Evolutionary conservation across 2,888 invertebrate species (phyloP), one percentile per base, ranked within the genome.

Genomic region (Parascotia fuliginaria): DNA sequence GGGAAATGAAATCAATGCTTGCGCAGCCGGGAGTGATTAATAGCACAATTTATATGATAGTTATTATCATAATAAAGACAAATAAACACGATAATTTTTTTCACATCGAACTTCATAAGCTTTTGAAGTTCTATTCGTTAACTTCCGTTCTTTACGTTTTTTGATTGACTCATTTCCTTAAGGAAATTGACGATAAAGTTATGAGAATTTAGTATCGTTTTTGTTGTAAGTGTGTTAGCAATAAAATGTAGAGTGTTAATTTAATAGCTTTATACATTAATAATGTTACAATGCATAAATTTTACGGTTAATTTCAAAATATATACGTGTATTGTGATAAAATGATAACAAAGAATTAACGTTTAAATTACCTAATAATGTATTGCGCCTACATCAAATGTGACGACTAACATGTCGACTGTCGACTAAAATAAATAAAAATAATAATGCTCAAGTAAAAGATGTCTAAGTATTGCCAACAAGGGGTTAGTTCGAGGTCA

Each of bases 21-120:
- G 65, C 75, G 60, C 55, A 57, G 74, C 67, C 44, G 45, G 48
- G 40, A 45, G 73, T 80, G 81, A 83, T 81, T 80, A 79, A 82
- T 81, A 74, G 72, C 65, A 71, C 66, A 69, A 76, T 75, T 75
- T 77, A 76, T 76, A 62, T 53, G 45, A 59, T 60, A 55, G 60
- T 58, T 72, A 62, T 68, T 65, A 63, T 62, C 44, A 55, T 61
- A 70, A 65, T 51, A 56, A 68, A 69, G 77, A 73, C 67, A 71
- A 73, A 65, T 59, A 62, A 40, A 69, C 44, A 12, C 41, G 54
- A 53, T 47, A 27, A 50, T 58, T 58, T 55, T 51, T 50, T 27
- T 55, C 50, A 54, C 56, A 64, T 53, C 56, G 49, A 42, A 51
- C 33, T 60, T 56, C 28, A 49, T 49, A 60, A 34, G 49, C 56